These are phyloP conservation scores for Poeciliopsis paucimaculata DNA, from an alignment of 2,797 vertebrate genomes.

Conservation along the genomic window DNA sequence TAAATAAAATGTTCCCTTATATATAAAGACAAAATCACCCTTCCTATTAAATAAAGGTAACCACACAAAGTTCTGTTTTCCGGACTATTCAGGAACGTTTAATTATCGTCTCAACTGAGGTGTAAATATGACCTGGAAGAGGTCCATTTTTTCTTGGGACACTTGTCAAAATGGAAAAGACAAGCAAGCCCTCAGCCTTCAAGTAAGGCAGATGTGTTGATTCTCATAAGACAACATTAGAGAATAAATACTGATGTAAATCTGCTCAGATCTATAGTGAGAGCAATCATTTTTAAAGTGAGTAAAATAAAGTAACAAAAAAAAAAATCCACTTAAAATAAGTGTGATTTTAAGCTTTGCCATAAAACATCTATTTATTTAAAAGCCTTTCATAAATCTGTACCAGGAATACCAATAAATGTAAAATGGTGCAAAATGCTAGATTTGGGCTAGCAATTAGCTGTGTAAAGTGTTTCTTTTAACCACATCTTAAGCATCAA, in stretches of 20 bases:
- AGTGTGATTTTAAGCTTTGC: background rate
- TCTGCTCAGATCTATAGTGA: background rate
- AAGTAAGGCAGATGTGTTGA: background rate
- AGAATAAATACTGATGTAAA: background rate
- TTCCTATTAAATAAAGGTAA: background rate
- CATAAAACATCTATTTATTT: background rate
- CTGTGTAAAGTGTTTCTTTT: slow-evolving; percentile 19
- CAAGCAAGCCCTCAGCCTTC: background rate
- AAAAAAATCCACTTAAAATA: background rate
- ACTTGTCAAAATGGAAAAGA: background rate
- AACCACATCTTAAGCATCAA: slow-evolving; percentile 39
- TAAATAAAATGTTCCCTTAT: background rate
- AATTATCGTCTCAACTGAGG: background rate
- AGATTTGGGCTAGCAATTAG: background rate
- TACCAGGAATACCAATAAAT: background rate
- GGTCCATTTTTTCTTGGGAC: background rate
- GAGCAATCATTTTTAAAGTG: background rate
- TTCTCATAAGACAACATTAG: background rate
- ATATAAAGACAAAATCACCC: background rate
- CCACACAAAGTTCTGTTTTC: background rate
- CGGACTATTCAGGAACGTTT: background rate
- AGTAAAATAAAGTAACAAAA: too few relatives aligned
- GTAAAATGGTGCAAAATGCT: background rate
- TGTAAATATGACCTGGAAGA: background rate
- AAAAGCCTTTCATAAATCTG: background rate